Percentiles rank a stretch among this genome's conserved stretches.
These are phyloP conservation scores for Ptilonorhynchus violaceus DNA, from an alignment of 2,113 vertebrate genomes.

Conservation along the genomic window DNA sequence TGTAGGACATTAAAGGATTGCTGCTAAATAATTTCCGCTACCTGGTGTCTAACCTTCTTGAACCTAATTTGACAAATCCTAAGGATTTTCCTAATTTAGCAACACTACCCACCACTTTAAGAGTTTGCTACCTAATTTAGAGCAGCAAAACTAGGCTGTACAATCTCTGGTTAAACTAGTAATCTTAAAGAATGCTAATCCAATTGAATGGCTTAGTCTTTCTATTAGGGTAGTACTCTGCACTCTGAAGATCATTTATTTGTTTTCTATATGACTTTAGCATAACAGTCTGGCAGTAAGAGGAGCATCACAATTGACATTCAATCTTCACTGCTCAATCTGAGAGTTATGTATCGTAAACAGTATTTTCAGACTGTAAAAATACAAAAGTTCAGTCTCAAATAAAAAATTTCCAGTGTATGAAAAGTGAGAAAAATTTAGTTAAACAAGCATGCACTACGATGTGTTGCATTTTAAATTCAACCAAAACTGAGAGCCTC, in stretches of 20 bases:
- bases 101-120: not conserved
- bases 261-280: not conserved
- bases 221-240: not conserved
- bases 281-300: not conserved
- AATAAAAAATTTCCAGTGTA: not conserved
- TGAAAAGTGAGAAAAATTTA: not conserved
- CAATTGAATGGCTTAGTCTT: conserved; percentile 39
- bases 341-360: not conserved
- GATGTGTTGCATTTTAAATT: not conserved
- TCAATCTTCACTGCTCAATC: not conserved
- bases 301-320: not conserved
- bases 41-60: conserved; percentile 12
- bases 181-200: conserved; percentile 60
- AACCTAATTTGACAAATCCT: conserved; percentile 47
- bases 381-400: not conserved
- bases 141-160: conserved; percentile 23
- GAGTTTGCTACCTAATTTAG: not conserved
- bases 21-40: not conserved
- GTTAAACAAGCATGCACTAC: not conserved
- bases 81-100: conserved; percentile 59
- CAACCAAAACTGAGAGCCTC: not conserved
- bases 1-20: not conserved
- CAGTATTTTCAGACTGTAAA: not conserved
- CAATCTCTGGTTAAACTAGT: conserved; percentile 12
- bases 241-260: not conserved